These are phyloP conservation scores for Chrysotoxum bicinctum DNA, from an alignment of 2,888 invertebrate genomes.

Conservation along the genomic window DNA sequence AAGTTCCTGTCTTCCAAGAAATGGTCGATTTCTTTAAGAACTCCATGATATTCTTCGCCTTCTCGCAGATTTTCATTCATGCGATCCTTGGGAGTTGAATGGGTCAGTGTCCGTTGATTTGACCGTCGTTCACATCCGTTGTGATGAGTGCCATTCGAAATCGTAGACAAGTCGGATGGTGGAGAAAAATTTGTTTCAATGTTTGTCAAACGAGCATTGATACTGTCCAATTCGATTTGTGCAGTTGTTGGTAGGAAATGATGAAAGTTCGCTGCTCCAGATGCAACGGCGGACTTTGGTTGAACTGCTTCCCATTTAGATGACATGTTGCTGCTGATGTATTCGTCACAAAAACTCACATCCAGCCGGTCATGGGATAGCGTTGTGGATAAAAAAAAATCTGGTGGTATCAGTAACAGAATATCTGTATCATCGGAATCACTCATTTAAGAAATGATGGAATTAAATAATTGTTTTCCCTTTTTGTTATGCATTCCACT, in stretches of 20 bases:
- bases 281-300: not conserved
- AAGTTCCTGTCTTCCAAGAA: constrained; percentile 76
- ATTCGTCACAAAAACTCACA: constrained; percentile 39
- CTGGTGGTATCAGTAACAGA: constrained; percentile 89
- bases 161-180: constrained; percentile 79
- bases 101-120: constrained; percentile 73
- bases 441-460: constrained; percentile 82
- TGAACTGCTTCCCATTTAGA: constrained; percentile 52
- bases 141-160: constrained; percentile 78
- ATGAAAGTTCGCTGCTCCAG: constrained; percentile 17
- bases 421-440: constrained; percentile 92
- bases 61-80: not conserved
- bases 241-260: constrained; percentile 76
- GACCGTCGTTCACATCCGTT: constrained; percentile 56
- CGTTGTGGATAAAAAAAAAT: constrained; percentile 85
- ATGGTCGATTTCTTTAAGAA: constrained; percentile 79
- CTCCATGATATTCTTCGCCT: constrained; percentile 72
- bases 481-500: not conserved
- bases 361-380: constrained; percentile 41
- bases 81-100: constrained; percentile 79
- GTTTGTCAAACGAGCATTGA: constrained; percentile 77
- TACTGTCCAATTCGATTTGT: constrained; percentile 78
- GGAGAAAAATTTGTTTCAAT: constrained; percentile 76
- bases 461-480: not conserved
- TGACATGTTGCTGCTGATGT: constrained; percentile 23